Base-by-base conservation (phyloP, 2,113 vertebrate species). In the Casuarius casuarius region DNA sequence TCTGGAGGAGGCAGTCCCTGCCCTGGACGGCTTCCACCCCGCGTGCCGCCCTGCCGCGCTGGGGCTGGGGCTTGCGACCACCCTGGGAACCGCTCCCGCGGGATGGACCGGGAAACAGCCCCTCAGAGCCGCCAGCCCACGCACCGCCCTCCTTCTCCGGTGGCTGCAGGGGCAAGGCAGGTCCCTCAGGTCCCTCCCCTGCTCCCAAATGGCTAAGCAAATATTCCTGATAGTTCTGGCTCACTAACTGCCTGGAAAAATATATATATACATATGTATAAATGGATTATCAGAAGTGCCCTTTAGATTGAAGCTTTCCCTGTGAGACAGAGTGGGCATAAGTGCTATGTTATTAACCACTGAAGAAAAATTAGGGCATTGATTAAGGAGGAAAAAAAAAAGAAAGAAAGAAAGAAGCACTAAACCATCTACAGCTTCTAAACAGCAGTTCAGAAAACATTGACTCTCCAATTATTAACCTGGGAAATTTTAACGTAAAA, bases 361-460 rank as follows among this genome's bases (percentile, higher is more conserved):
- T 17, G 40, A 46, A 52, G 90, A 84, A 87, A 38, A 85, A 87
- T 25, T 17, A 74, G 49, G 82, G 11, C 26, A 67, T 12, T 62
- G 66, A 85, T 85, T 75, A 90, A 81, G 56, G n/a, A 48, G 72
- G 40, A 12, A 15, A 25, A 21, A 42, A 68, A 68, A 21, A 68
- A 58, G 18, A 18, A 65, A 40, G 10, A 9, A 7, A 25, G 35
- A 28, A 82, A 67, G 65, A 59, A 21, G 33, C 35, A 89, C 89
- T 20, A 79, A 96, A 87, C 31, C 22, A 25, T 91, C 82, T 85
- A 49, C 14, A 71, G 38, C 66, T 92, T 86, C 73, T 92, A 80
- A 93, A 79, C 49, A 67, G n/a, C 71, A 49, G 74, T 89, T 93
- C 90, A 95, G 62, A 76, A 96, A 93, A 95, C 42, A 44, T 92